phyloP scores from a whole-genome alignment of 2,797 vertebrate species.

The Delichon dasypus region DNA sequence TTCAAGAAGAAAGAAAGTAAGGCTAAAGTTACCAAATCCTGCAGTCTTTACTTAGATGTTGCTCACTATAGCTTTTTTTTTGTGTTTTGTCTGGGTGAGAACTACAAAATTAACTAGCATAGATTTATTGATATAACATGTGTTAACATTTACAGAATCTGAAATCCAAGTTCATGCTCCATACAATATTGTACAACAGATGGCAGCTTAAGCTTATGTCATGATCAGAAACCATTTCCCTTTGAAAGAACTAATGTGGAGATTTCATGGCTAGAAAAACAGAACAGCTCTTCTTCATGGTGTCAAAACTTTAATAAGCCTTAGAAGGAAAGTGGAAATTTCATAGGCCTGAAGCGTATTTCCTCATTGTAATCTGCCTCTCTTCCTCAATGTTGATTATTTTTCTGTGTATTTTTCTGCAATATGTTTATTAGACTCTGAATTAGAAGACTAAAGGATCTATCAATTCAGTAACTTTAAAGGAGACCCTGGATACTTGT shows the following conservation, averaged over 20 bases:
- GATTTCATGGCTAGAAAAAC: constrained; percentile 45
- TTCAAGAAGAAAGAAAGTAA: neutral
- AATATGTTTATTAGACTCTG: neutral
- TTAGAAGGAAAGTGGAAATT: neutral
- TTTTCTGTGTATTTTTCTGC: neutral
- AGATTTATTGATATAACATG: neutral
- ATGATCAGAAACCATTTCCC: constrained; percentile 21
- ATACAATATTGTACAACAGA: constrained; percentile 17
- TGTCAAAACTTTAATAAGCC: neutral
- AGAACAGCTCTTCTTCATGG: neutral
- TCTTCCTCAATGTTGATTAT: neutral
- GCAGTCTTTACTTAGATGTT: neutral
- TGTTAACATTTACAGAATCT: constrained; percentile 19
- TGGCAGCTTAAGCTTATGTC: constrained; percentile 40
- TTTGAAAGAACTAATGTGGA: constrained; percentile 25
- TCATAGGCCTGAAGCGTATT: neutral
- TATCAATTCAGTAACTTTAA: neutral
- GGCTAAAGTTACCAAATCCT: neutral
- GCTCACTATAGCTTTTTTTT: neutral
- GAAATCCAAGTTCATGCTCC: constrained; percentile 33
- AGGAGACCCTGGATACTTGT: neutral
- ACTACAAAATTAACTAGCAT: neutral
- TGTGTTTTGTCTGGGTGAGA: neutral
- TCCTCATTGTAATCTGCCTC: neutral
- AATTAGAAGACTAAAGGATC: neutral